Conservation (phyloP, 2,888 invertebrate genomes). For the Atrina japonica region DNA sequence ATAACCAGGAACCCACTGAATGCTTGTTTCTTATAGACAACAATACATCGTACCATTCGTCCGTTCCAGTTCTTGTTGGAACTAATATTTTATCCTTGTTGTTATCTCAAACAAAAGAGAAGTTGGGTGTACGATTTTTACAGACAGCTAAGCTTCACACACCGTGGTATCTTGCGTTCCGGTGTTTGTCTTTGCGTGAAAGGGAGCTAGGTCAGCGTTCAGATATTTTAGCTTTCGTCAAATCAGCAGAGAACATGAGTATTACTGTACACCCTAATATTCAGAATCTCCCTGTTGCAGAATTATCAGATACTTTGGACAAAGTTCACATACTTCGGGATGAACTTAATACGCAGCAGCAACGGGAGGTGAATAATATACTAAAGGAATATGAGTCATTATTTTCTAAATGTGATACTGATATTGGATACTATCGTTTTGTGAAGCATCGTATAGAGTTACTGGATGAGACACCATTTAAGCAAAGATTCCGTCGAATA, state of each 20-base stretch:
- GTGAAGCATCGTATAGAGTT: too few species aligned
- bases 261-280: background rate
- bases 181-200: constrained; percentile 14
- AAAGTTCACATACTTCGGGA: too few species aligned
- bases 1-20: background rate
- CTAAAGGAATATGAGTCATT: background rate
- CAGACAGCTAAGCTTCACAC: constrained; percentile 4
- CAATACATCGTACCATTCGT: constrained; percentile 11
- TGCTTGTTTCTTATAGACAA: constrained; percentile 11
- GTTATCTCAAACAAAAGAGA: background rate
- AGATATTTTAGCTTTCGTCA: background rate
- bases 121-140: constrained; percentile 2
- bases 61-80: constrained; percentile 16
- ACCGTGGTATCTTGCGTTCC: background rate
- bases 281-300: too few species aligned
- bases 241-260: background rate
- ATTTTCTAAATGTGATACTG: too few species aligned
- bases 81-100: constrained; percentile 12
- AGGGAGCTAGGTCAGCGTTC: background rate
- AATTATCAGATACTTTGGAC: too few species aligned
- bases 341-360: too few species aligned
- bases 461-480: too few species aligned
- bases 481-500: too few species aligned
- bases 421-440: too few species aligned
- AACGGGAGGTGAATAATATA: background rate